phyloP scores from a whole-genome alignment of 1,140 invertebrate species.

The Caenorhabditis inopinata region DNA sequence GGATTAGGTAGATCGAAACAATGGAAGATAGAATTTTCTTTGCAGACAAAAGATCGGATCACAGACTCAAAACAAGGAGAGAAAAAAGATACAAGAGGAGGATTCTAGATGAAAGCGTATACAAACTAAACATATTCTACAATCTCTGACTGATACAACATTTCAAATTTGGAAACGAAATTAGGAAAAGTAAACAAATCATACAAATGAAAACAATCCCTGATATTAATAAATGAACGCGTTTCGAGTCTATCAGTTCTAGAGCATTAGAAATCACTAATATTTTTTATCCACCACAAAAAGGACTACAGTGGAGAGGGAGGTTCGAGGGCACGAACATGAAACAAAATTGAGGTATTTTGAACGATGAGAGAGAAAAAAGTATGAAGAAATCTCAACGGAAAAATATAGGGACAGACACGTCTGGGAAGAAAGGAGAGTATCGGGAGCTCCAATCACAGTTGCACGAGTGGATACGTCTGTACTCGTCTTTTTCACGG shows the following conservation, averaged over 20 bases:
- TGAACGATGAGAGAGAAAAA: not conserved
- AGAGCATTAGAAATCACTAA: not conserved
- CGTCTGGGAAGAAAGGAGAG: not conserved
- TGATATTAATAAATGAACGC: not conserved
- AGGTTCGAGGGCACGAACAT: not conserved
- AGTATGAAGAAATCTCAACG: not conserved
- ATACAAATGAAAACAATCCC: not conserved
- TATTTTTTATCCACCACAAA: not conserved
- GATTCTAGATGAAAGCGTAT: too few species aligned
- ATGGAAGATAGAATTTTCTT: not conserved
- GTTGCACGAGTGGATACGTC: too few species aligned
- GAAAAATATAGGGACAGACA: not conserved
- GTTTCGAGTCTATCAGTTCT: slow-evolving; percentile 24
- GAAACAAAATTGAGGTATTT: not conserved
- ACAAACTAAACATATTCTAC: too few species aligned
- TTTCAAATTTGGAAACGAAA: not conserved
- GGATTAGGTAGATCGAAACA: not conserved
- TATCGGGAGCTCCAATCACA: not conserved
- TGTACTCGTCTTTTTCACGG: too few species aligned
- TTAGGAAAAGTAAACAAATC: not conserved
- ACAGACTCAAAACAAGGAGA: slow-evolving; percentile 20
- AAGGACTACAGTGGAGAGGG: not conserved
- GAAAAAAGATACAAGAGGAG: too few species aligned
- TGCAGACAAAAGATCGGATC: slow-evolving; percentile 14
- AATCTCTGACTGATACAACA: too few species aligned